Base-by-base conservation (phyloP, 2,797 vertebrate genomes). In the Sciurus vulgaris region DNA sequence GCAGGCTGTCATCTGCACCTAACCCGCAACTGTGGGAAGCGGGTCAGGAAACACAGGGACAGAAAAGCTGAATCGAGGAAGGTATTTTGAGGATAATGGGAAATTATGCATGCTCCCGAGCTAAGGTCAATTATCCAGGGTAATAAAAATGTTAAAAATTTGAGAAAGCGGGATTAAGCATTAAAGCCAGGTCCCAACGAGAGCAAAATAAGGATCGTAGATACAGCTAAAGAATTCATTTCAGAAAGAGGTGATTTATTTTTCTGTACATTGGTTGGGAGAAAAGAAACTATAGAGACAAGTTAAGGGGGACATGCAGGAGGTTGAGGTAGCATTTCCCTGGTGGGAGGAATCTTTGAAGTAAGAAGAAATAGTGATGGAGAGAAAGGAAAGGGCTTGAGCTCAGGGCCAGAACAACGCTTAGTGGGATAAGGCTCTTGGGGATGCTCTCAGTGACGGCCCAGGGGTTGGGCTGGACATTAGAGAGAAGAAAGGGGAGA, bases 111-210 rank as follows among this genome's bases (percentile, higher is more conserved):
- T 47, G 72, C 41, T 76, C 81, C 30, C 20, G 56, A 78, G 87
- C 20, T n/a, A 35, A 88, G 93, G 89, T 89, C 86, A 72, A 61
- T 91, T 72, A 84, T 41, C 24, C 41, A n/a, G 76, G 61, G 61
- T 89, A 92, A 92, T 18, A 91, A 90, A 94, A 89, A 90, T 47
- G 54, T 44, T 61, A 92, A 95, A 59, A 92, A 79, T 65, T 69
- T 69, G 77, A 95, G 59, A 96, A 63, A 93, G 73, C 35, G n/a
- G 38, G 22, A 94, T 88, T 70, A 74, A 51, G 10, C 8, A n/a
- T 81, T 49, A 70, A 28, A 70, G 38, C 61, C 79, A 38, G 24
- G 56, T 76, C 49, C 86, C 74, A 89, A 49, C 54, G 76, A 86
- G 26, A 76, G 35, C 22, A 67, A n/a, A 86, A 81, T 24, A 82